These are phyloP conservation scores for Empidonax traillii DNA, from an alignment of 2,113 vertebrate species.

Conservation along the genomic window DNA sequence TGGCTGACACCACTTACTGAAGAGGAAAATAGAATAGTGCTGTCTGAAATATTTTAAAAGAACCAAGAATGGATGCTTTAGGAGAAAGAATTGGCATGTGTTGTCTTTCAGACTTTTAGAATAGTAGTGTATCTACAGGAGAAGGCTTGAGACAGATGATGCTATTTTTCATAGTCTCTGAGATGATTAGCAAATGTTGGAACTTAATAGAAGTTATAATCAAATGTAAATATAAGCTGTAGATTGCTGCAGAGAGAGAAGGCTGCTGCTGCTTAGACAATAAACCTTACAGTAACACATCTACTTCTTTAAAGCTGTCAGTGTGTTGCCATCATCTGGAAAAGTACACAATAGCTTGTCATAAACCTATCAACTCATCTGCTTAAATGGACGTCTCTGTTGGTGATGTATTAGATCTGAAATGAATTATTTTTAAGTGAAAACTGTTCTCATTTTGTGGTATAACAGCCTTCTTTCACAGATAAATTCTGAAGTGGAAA, in stretches of 20 bases:
- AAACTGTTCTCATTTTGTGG: neutral
- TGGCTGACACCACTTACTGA: neutral
- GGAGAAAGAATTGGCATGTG: neutral
- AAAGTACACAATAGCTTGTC: neutral
- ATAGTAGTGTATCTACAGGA: neutral
- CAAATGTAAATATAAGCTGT: neutral
- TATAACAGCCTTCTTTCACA: neutral
- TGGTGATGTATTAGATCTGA: neutral
- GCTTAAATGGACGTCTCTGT: neutral
- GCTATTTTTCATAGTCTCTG: neutral
- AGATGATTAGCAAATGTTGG: neutral
- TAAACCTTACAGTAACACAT: neutral
- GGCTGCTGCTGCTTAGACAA: neutral
- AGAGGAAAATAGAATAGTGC: neutral
- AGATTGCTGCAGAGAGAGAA: neutral
- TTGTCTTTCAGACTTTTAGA: neutral
- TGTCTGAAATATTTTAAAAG: neutral
- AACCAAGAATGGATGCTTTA: neutral
- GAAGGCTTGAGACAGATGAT: neutral
- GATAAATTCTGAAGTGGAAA: neutral
- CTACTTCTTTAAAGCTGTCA: neutral
- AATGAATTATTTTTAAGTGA: neutral
- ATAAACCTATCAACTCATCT: neutral
- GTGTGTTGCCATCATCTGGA: neutral
- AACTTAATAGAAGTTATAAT: neutral